Percentiles rank a stretch among this genome's conserved stretches.
Conservation (phyloP, 2,797 vertebrate genomes). For the Cossypha dichroa region DNA sequence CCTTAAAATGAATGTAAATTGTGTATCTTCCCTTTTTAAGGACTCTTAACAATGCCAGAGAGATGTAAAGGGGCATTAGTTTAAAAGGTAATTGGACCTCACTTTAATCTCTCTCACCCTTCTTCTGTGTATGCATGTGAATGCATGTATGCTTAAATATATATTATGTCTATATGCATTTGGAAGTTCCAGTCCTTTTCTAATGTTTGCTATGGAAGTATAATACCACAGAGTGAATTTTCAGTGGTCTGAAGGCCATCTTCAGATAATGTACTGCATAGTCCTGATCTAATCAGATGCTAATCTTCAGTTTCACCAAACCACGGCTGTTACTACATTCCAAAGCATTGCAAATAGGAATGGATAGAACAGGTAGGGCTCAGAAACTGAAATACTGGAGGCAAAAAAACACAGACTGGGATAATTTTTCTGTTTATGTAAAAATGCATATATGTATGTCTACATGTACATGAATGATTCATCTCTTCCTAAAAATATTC, state of each 20-base stretch:
- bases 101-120: not conserved
- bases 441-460: not conserved
- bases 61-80: not conserved
- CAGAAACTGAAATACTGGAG: not conserved
- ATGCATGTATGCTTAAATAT: not conserved
- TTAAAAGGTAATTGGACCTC: not conserved
- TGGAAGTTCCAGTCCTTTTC: not conserved
- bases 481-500: not conserved
- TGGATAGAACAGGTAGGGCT: not conserved
- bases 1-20: slow-evolving; percentile 5
- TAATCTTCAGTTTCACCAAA: not conserved
- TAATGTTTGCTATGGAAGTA: not conserved
- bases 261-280: not conserved
- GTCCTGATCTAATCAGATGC: not conserved
- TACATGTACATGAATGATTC: not conserved
- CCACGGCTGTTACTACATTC: not conserved
- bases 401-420: not conserved
- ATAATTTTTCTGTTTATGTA: not conserved
- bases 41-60: not conserved
- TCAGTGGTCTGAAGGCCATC: not conserved
- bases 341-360: not conserved
- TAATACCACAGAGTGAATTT: not conserved
- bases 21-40: not conserved
- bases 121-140: not conserved
- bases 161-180: not conserved